Evolutionary conservation across 64 coral and sea anemone genomes (phyloP).

Genomic region (Platygyra sinensis): DNA sequence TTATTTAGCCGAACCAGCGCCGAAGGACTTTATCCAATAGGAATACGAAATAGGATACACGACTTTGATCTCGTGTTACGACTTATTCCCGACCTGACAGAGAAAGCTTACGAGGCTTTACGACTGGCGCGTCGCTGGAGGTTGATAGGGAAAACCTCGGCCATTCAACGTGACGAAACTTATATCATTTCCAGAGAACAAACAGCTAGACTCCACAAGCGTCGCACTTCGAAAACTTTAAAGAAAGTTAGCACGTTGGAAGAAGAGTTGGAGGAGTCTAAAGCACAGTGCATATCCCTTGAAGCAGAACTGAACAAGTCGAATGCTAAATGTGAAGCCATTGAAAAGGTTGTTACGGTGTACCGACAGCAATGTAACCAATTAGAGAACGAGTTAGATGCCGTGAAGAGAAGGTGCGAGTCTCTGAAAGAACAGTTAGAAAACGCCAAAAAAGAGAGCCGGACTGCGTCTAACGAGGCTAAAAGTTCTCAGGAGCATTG

Average conservation of each 20-base stretch:
- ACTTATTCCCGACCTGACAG: slow-evolving; percentile 81
- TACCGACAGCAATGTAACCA: slow-evolving; percentile 89
- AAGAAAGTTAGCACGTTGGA: slow-evolving; percentile 67
- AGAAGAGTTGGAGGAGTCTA: slow-evolving; percentile 69
- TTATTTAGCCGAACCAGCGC: slow-evolving; percentile 68
- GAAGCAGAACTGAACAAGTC: slow-evolving; percentile 81
- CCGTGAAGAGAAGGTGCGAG: slow-evolving; percentile 73
- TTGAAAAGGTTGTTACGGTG: slow-evolving; percentile 80
- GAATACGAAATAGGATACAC: slow-evolving; percentile 76
- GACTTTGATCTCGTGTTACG: slow-evolving; percentile 88
- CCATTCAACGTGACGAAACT: slow-evolving; percentile 68
- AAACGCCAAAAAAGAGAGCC: slow-evolving; percentile 49
- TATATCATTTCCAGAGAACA: slow-evolving; percentile 57
- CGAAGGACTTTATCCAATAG: slow-evolving; percentile 68
- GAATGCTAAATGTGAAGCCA: slow-evolving; percentile 57
- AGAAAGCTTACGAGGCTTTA: slow-evolving; percentile 88
- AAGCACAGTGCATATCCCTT: slow-evolving; percentile 63
- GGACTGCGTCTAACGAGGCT: slow-evolving; percentile 33
- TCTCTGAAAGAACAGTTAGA: slow-evolving; percentile 77
- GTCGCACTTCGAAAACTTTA: slow-evolving; percentile 53
- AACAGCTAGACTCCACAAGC: slow-evolving; percentile 13
- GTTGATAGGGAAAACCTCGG: slow-evolving; percentile 62
- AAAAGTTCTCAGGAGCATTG: slow-evolving; percentile 86
- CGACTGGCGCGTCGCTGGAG: slow-evolving; percentile 85
- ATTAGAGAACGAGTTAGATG: slow-evolving; percentile 83